phyloP scores from a whole-genome alignment of 2,888 invertebrate species.

The Tridacna crocea region DNA sequence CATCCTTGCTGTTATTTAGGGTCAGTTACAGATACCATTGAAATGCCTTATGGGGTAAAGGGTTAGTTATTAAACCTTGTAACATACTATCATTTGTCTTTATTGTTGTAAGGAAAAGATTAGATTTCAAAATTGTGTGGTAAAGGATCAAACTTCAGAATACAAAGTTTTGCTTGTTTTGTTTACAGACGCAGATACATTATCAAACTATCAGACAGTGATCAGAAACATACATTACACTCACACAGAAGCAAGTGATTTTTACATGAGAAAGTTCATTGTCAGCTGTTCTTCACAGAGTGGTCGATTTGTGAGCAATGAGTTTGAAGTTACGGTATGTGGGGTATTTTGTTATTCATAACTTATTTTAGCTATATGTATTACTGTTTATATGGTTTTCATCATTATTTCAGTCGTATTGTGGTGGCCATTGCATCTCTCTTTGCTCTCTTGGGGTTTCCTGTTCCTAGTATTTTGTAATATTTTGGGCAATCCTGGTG shows the following conservation, averaged over 20 bases:
- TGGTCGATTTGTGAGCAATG: slow-evolving; percentile 97
- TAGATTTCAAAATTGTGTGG: neutral
- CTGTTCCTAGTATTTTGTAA: too few species aligned
- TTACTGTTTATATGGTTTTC: too few species aligned
- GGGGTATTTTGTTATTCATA: neutral
- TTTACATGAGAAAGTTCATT: slow-evolving; percentile 95
- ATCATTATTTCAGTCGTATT: too few species aligned
- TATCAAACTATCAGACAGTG: slow-evolving; percentile 83
- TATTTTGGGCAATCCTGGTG: too few species aligned
- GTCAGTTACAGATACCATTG: too few species aligned
- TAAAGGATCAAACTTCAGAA: neutral
- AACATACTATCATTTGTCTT: too few species aligned
- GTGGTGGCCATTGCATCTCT: too few species aligned
- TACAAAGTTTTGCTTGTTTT: neutral
- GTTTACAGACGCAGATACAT: slow-evolving; percentile 83
- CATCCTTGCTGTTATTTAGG: too few species aligned
- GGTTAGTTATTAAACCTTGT: too few species aligned
- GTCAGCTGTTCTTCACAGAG: slow-evolving; percentile 97
- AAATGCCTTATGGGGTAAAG: too few species aligned
- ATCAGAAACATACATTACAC: slow-evolving; percentile 94
- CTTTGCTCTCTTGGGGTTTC: too few species aligned
- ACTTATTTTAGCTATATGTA: neutral
- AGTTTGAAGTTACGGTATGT: slow-evolving; percentile 86
- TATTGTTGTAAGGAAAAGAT: too few species aligned
- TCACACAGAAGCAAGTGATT: slow-evolving; percentile 97